Evolutionary conservation across 2,113 vertebrate species (phyloP), one percentile per base, ranked within the genome.

Genomic region (Notarius lentiginosus): DNA sequence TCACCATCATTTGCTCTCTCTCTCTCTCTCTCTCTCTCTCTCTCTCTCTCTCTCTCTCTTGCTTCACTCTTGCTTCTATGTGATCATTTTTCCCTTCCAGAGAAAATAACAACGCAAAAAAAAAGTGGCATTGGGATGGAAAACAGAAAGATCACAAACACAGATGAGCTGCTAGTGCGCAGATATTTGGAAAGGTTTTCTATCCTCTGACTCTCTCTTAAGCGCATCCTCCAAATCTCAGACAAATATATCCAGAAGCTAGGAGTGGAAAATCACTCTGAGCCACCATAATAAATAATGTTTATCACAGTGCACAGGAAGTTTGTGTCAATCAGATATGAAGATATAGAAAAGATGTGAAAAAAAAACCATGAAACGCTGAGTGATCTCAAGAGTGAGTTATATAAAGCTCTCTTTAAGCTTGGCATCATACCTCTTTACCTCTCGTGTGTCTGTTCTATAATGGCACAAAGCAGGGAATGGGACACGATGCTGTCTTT

Each of bases 391-490:
- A 93, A 95, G 93, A 93, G 93, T 56, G 91, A 95, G 95, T 95
- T 95, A 95, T 95, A 96, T 95, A 95, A 96, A 95, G 94, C 94
- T 93, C 91, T 89, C 85, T 95, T 96, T 94, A 95, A 95, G 94
- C 94, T 90, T 91, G 88, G 92, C 94, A 88, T 94, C 92, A 91
- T 93, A 95, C 94, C 94, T 95, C 94, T 95, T 95, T 95, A 95
- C 93, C 94, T 94, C 92, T 91, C 87, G 93, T 93, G 93, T 92
- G 93, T 94, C 93, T 94, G 94, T 94, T 95, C 95, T 94, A 92
- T 94, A 94, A 94, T 95, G 95, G 93, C 94, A 93, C 93, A 94
- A 94, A 94, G 94, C 93, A 92, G 89, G 81, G 92, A 92, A 94
- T 91, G 93, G 93, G 94, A 94, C 73, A 83, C 92, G 92, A 93